Conservation (phyloP, 1,140 invertebrate genomes). For the Drosophila santomea region DNA sequence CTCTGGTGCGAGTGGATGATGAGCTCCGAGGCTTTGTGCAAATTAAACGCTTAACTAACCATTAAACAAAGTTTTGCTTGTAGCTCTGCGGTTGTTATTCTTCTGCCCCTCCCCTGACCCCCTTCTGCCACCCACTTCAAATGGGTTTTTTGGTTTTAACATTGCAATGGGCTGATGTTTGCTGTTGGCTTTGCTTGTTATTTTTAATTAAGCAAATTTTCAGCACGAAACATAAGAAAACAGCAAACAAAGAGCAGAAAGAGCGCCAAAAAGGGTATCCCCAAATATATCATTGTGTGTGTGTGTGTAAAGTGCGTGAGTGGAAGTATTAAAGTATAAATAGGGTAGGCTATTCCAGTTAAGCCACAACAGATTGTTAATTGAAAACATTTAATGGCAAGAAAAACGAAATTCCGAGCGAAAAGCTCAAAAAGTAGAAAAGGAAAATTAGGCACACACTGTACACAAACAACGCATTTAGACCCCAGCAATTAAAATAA, state of each 20-base stretch:
- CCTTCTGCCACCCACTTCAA: constrained; percentile 6
- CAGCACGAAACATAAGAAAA: constrained; percentile 70
- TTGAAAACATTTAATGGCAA: constrained; percentile 70
- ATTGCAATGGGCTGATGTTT: constrained; percentile 19
- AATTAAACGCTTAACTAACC: constrained; percentile 82
- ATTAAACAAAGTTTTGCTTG: constrained; percentile 80
- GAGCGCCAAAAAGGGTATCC: constrained; percentile 29
- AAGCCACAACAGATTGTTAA: constrained; percentile 64
- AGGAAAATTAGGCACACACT: constrained; percentile 23
- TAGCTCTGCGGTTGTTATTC: constrained; percentile 72
- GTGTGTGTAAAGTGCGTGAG: constrained; percentile 3
- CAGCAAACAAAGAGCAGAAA: constrained; percentile 51
- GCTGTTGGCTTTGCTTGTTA: constrained; percentile 60
- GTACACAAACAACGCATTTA: neutral
- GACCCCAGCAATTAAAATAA: neutral
- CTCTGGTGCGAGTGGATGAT: constrained; percentile 17
- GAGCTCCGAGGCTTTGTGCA: constrained; percentile 56
- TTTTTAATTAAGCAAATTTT: constrained; percentile 83
- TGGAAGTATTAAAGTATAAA: constrained; percentile 39
- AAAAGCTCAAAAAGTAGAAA: constrained; percentile 9
- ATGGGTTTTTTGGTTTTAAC: constrained; percentile 1
- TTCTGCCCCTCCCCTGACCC: neutral
- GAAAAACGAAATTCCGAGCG: neutral
- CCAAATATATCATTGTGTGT: constrained; percentile 4
- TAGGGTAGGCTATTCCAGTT: constrained; percentile 37